Evolutionary conservation across 2,888 invertebrate species (phyloP), one percentile per base, ranked within the genome.

Genomic region (Idaea straminata): DNA sequence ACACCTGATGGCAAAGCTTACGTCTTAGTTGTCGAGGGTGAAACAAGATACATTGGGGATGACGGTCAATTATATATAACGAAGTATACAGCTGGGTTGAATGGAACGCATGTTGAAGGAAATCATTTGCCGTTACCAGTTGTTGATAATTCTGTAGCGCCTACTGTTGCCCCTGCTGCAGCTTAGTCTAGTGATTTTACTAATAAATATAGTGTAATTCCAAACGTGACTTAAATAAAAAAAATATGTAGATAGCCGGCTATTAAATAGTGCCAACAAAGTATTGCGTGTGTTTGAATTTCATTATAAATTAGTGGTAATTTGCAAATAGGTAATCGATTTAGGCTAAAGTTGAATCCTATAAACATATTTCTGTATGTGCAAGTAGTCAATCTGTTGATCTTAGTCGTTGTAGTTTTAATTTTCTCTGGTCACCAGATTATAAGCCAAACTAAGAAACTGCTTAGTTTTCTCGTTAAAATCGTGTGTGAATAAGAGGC

Each of bases 51-150:
- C 77, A 74, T 85, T 4, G 82, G 84, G 0, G 81, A 83, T 15
- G 86, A 87, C 62, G 88, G 87, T 59, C 77, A 85, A 72, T 80
- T 77, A n/a, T 86, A 87, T 74, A 72, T 83, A 61, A 85, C 85
- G 2, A 85, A 83, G 68, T 88, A 86, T 73, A 76, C 74, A 15
- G 83, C 88, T 1, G 87, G 85, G 2, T 72, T 82, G 5, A 79
- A 87, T 57, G 88, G 89, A 5, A 71, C 69, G 58, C 80, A 81
- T 35, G 78, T 81, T 7, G 81, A 84, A 66, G 83, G 82, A 25
- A 68, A 74, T 35, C 86, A 88, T 70, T 66, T 87, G 57, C 78
- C 79, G 63, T 74, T 74, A 0, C 74, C 82, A 13, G 75, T 77
- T 15, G 73, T 74, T 0, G 68, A 79, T 25, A 66, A 76, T 36